Conservation (phyloP, 2,888 invertebrate species). For the Sipunculus nudus region DNA sequence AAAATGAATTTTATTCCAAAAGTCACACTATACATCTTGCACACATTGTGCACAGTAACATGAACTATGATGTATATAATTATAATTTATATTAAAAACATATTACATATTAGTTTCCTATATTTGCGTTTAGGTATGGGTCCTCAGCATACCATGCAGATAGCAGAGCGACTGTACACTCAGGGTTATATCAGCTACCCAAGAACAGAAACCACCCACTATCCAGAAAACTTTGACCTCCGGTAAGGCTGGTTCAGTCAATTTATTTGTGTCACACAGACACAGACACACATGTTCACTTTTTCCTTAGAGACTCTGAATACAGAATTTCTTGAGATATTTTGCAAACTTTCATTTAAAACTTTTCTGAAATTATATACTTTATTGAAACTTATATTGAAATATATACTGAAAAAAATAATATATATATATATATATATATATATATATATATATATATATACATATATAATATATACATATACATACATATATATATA, state of each 20-base stretch:
- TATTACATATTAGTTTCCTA: background rate
- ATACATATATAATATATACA: too few species aligned
- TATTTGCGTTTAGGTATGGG: slow-evolving; percentile 56
- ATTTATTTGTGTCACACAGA: background rate
- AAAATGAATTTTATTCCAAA: too few species aligned
- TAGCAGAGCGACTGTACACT: slow-evolving; percentile 91
- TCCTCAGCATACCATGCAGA: slow-evolving; percentile 66
- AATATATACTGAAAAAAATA: too few species aligned
- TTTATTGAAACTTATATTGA: too few species aligned
- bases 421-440: too few species aligned
- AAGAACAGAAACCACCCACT: slow-evolving; percentile 96
- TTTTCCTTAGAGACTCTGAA: slow-evolving; percentile 5
- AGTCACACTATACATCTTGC: too few species aligned
- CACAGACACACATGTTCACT: background rate
- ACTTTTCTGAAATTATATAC: too few species aligned
- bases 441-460: too few species aligned
- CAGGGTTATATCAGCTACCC: slow-evolving; percentile 98
- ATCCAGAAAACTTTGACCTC: slow-evolving; percentile 94
- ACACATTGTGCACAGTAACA: too few species aligned
- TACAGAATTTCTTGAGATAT: too few species aligned
- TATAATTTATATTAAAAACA: background rate
- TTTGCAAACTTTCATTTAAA: background rate
- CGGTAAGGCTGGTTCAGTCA: slow-evolving; percentile 60
- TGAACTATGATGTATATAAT: too few species aligned
- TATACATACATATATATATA: too few species aligned